phyloP scores from a whole-genome alignment of 2,888 invertebrate genomes.

The Tribolium freemani region DNA sequence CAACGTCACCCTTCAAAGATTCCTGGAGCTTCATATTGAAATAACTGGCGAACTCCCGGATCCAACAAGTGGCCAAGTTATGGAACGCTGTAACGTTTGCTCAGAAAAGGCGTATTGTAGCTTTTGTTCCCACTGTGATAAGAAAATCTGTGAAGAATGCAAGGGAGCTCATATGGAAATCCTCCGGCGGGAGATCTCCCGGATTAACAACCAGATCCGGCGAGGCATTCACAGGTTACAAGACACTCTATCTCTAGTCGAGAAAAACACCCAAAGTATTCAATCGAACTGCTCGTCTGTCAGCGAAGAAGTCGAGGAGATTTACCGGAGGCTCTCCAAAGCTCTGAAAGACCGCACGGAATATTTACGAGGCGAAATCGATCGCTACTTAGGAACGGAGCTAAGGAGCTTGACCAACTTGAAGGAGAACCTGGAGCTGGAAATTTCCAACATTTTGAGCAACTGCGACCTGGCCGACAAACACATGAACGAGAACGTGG shows the following conservation, averaged over 20 bases:
- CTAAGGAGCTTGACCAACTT: conserved; percentile 86
- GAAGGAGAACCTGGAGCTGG: conserved; percentile 94
- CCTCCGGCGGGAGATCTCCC: conserved; percentile 76
- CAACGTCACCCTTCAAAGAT: conserved; percentile 95
- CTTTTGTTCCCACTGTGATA: conserved; percentile 95
- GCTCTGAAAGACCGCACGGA: conserved; percentile 92
- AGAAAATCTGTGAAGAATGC: conserved; percentile 96
- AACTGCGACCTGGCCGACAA: conserved; percentile 98
- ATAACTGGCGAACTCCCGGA: conserved; percentile 93
- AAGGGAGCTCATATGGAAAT: conserved; percentile 97
- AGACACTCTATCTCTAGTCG: conserved; percentile 86
- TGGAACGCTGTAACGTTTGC: conserved; percentile 95
- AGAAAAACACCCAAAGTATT: conserved; percentile 89
- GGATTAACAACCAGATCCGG: conserved; percentile 74
- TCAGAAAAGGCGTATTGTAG: conserved; percentile 92
- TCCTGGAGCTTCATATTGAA: conserved; percentile 93
- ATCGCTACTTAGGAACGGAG: conserved; percentile 92
- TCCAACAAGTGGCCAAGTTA: conserved; percentile 91
- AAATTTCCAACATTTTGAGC: conserved; percentile 94
- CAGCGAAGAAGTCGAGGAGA: conserved; percentile 94
- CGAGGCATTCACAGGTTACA: conserved; percentile 91
- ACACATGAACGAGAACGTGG: conserved; percentile 86
- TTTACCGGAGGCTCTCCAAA: conserved; percentile 87
- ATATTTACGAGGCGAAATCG: conserved; percentile 89
- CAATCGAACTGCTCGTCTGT: conserved; percentile 92